Evolutionary conservation across 2,113 vertebrate genomes (phyloP), one percentile per base, ranked within the genome.

Genomic region (Oncorhynchus keta): DNA sequence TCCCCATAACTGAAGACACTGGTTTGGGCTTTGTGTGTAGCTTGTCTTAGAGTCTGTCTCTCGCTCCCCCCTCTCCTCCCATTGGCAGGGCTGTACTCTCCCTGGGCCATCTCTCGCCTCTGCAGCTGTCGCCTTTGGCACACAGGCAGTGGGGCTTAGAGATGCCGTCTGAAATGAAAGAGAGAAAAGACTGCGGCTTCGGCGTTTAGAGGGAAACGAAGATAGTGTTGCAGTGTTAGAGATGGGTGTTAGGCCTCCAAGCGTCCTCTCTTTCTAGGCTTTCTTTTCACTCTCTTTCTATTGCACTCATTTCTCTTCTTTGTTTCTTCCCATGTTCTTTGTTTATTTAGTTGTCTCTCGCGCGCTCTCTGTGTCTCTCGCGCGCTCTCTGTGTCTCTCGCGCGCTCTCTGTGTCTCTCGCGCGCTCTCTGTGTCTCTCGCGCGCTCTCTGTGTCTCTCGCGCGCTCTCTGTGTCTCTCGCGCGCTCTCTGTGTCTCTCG

Each of bases 91-190:
- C 39, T 45, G 68, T 51, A 11, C 45, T 49, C 20, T 49, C 22
- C 14, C 45, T 71, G 45, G 70, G 48, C 70, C 39, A 55, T 71
- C 45, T 57, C 24, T 35, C 14, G 20, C 49, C 49, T 35, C 3
- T 55, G 48, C 70, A 71, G 70, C 70, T 71, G 70, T 71, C 49
- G 48, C n/a, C n/a, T 57, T 71, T 71, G 70, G 70, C 49, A 51
- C 24, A 24, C 5, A 16, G 70, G 67, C 32, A 32, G 28, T 5
- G 30, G 65, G 65, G 67, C 67, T 39, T 68, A 32, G 32, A 35
- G 67, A 35, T 30, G 16, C n/a, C 5, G 16, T 68, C 32, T 35
- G 32, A 39, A 68, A 68, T 18, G 32, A n/a, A 9, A 45, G 16
- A 39, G 32, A 18, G 30, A 18, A 35, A 18, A 35, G 32, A 68